Conservation (phyloP, 2,888 invertebrate genomes). For the Drosophila quinaria region DNA sequence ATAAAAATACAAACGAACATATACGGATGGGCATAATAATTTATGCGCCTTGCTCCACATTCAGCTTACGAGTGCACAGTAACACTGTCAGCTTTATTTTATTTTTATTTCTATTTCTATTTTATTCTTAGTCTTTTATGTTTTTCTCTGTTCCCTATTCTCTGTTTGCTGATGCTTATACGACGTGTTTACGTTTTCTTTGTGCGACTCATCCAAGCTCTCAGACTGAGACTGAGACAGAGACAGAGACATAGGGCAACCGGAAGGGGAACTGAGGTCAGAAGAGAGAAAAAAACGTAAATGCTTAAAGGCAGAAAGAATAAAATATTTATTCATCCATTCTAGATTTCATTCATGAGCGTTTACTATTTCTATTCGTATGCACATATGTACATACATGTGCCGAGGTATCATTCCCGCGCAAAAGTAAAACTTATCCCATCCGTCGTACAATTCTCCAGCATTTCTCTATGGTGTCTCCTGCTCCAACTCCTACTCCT, state of each 20-base stretch:
- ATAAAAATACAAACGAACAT: slow-evolving; percentile 66
- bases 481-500: neutral
- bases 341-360: slow-evolving; percentile 80
- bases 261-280: slow-evolving; percentile 9
- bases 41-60: slow-evolving; percentile 61
- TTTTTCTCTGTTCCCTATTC: slow-evolving; percentile 28
- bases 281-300: slow-evolving; percentile 38
- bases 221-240: slow-evolving; percentile 22
- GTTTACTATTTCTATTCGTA: slow-evolving; percentile 61
- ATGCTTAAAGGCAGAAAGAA: slow-evolving; percentile 70
- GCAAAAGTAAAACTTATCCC: slow-evolving; percentile 45
- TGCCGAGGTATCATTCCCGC: slow-evolving; percentile 43
- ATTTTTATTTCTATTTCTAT: slow-evolving; percentile 69
- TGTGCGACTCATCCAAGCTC: slow-evolving; percentile 51
- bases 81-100: slow-evolving; percentile 55
- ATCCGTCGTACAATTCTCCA: slow-evolving; percentile 30
- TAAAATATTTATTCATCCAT: slow-evolving; percentile 79
- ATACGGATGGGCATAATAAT: slow-evolving; percentile 62
- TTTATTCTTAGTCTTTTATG: slow-evolving; percentile 68
- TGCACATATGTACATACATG: slow-evolving; percentile 28
- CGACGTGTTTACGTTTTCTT: slow-evolving; percentile 66
- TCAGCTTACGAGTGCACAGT: slow-evolving; percentile 39
- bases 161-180: slow-evolving; percentile 54
- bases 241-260: slow-evolving; percentile 20
- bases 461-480: slow-evolving; percentile 25